A percentile compares a stretch with the other conserved stretches of the same genome.
phyloP scores from a whole-genome alignment of 2,797 vertebrate species.

The Lophius americanus region DNA sequence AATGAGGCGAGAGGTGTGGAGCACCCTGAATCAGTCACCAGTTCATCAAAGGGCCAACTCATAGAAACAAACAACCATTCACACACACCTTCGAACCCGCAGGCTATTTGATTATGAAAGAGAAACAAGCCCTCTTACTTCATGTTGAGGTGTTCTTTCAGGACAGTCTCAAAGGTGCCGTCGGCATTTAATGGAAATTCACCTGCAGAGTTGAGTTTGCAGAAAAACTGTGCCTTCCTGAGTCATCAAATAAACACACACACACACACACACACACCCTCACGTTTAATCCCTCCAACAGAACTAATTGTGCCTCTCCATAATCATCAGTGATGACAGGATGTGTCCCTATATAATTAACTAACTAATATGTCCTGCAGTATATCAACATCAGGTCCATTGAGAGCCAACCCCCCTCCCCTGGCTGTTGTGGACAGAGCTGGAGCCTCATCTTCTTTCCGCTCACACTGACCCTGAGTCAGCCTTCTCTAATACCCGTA shows the following conservation, averaged over 20 bases:
- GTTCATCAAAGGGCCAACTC: too few relatives aligned
- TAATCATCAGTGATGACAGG: constrained; percentile 27
- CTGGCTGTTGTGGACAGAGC: constrained; percentile 5
- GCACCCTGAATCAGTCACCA: too few relatives aligned
- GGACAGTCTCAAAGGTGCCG: not conserved
- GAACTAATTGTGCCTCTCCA: constrained; percentile 28
- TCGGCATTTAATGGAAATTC: constrained; percentile 17
- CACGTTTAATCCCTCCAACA: constrained; percentile 2
- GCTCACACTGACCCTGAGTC: constrained; percentile 41
- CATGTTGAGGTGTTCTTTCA: not conserved
- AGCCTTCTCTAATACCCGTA: constrained; percentile 33
- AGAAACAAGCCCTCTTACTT: not conserved
- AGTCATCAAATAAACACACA: constrained; percentile 18
- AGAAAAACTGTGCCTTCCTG: constrained; percentile 21
- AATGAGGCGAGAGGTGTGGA: too few relatives aligned
- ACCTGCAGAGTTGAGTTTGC: constrained; percentile 37
- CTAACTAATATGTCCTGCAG: constrained; percentile 26
- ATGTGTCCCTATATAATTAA: constrained; percentile 27
- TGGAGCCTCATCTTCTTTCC: constrained; percentile 17
- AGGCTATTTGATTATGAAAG: not conserved
- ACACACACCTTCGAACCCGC: too few relatives aligned
- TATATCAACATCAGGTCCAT: constrained; percentile 30
- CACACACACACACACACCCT: constrained; percentile 13
- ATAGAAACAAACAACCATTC: too few relatives aligned
- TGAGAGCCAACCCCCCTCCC: constrained; percentile 2